A percentile compares a stretch with the other conserved stretches of the same genome.
phyloP scores from a whole-genome alignment of 2,797 vertebrate genomes.

The Brachymystax lenok region DNA sequence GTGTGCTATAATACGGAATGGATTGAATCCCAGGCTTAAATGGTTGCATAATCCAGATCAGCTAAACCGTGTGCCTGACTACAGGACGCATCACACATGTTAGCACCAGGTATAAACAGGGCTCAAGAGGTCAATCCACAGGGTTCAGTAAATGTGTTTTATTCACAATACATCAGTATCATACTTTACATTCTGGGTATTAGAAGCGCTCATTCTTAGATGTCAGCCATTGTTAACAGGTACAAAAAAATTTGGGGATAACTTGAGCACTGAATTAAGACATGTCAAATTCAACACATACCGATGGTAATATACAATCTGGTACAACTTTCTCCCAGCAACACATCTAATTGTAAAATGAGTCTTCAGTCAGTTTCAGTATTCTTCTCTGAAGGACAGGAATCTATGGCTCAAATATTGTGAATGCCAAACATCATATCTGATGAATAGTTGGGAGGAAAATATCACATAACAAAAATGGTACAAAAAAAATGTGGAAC shows the following conservation, averaged over 20 bases:
- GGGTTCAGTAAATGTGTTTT: conserved; percentile 13
- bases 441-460: neutral
- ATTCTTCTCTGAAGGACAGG: neutral
- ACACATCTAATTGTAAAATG: neutral
- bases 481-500: neutral
- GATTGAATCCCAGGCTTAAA: neutral
- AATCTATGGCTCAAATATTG: neutral
- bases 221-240: neutral
- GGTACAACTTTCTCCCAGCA: neutral
- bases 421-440: neutral
- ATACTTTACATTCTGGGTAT: neutral
- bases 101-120: neutral
- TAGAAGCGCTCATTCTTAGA: neutral
- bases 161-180: conserved; percentile 18
- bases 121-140: neutral
- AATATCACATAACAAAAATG: neutral
- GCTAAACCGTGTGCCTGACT: neutral
- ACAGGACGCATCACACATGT: neutral
- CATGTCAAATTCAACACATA: neutral
- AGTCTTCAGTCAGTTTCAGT: neutral
- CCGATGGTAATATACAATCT: neutral
- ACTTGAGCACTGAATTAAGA: neutral
- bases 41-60: neutral
- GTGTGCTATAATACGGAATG: no score
- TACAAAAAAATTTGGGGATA: neutral